phyloP scores from a whole-genome alignment of 2,113 vertebrate species.

The Coryphaenoides rupestris region DNA sequence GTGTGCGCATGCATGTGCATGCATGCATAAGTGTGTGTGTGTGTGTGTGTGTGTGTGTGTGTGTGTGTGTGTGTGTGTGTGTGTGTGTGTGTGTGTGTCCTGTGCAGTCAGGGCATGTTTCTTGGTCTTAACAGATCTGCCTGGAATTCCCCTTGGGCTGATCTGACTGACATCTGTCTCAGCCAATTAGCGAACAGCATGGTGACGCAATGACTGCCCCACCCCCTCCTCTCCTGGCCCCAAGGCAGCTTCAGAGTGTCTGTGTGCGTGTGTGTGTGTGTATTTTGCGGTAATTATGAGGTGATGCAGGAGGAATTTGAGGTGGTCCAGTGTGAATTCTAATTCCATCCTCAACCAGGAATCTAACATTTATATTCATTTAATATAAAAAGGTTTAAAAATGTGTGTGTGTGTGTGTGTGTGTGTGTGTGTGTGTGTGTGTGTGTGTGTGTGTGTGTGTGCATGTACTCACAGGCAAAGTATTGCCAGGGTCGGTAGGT shows the following conservation, averaged over 20 bases:
- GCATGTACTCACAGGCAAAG: constrained; percentile 88
- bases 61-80: not conserved
- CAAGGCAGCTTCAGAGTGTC: not conserved
- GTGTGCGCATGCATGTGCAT: too few relatives aligned
- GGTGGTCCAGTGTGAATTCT: too few relatives aligned
- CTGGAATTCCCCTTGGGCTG: constrained; percentile 54
- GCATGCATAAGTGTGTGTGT: too few relatives aligned
- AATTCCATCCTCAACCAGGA: too few relatives aligned
- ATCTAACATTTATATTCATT: too few relatives aligned
- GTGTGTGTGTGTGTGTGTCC: not conserved
- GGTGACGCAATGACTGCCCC: constrained; percentile 16
- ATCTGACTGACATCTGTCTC: constrained; percentile 43
- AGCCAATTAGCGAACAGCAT: constrained; percentile 40
- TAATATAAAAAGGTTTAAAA: too few relatives aligned
- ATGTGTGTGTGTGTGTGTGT: not conserved
- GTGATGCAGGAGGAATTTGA: too few relatives aligned
- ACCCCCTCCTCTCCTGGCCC: not conserved
- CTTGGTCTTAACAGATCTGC: not conserved
- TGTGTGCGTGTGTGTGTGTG: not conserved
- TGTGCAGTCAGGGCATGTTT: constrained; percentile 28
- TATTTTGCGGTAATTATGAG: too few relatives aligned
- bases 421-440: not conserved
- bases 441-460: too few relatives aligned
- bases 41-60: too few relatives aligned
- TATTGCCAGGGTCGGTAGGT: constrained; percentile 95